Evolutionary conservation across 2,888 invertebrate genomes (phyloP).

Genomic region (Shargacucullia verbasci): DNA sequence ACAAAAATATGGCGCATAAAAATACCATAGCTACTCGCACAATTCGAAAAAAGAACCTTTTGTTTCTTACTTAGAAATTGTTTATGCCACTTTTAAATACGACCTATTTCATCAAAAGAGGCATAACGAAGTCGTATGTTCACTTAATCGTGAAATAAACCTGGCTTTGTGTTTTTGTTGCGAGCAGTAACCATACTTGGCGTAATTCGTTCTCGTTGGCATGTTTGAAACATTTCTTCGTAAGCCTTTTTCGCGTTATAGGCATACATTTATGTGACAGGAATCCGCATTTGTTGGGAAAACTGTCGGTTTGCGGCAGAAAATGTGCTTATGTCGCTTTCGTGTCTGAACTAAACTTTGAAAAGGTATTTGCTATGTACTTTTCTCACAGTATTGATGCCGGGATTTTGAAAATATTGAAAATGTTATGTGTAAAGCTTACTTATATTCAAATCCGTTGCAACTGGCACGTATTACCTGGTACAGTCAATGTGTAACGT

Average conservation of each 20-base stretch:
- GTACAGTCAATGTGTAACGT: too few relatives aligned
- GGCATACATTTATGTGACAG: conserved; percentile 30
- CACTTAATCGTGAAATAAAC: conserved; percentile 19
- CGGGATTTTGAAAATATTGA: too few relatives aligned
- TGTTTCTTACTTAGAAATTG: not conserved
- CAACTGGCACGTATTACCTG: too few relatives aligned
- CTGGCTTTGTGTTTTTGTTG: conserved; percentile 6
- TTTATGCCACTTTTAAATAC: conserved; percentile 8
- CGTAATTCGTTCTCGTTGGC: conserved; percentile 22
- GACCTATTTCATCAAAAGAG: conserved; percentile 12
- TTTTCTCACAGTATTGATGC: too few relatives aligned
- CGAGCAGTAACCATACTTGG: conserved; percentile 9
- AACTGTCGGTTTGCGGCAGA: conserved; percentile 22
- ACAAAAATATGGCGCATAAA: too few relatives aligned
- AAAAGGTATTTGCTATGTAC: not conserved
- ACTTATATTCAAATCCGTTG: too few relatives aligned
- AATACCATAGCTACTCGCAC: too few relatives aligned
- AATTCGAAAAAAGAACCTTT: too few relatives aligned
- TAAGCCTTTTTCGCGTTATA: conserved; percentile 22
- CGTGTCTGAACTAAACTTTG: conserved; percentile 14
- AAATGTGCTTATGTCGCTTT: conserved; percentile 26
- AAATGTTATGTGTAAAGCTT: too few relatives aligned
- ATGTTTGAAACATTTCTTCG: conserved; percentile 29
- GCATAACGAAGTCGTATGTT: conserved; percentile 15
- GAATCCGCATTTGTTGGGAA: conserved; percentile 12